These are phyloP conservation scores for Thymelicus lineola DNA, from an alignment of 2,888 invertebrate genomes.

Conservation along the genomic window DNA sequence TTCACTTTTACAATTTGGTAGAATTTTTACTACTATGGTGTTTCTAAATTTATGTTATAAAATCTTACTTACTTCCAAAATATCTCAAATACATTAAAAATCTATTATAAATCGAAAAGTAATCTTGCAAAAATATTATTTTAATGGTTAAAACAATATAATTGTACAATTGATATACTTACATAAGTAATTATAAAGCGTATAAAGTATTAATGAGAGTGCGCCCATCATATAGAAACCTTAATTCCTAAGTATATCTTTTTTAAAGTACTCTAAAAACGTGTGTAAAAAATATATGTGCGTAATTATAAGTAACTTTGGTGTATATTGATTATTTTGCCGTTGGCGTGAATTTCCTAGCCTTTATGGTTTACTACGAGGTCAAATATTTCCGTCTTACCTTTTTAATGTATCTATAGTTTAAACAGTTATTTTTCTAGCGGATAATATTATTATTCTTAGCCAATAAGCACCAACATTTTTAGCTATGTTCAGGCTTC, in stretches of 20 bases:
- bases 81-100: conserved; percentile 22
- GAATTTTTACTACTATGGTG: conserved; percentile 52
- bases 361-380: no score
- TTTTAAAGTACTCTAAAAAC: neutral
- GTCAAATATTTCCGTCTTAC: no score
- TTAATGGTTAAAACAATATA: conserved; percentile 35
- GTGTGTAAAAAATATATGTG: conserved; percentile 7
- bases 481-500: no score
- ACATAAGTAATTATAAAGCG: conserved; percentile 32
- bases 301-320: neutral
- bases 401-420: no score
- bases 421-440: no score
- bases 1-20: conserved; percentile 56
- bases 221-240: conserved; percentile 10
- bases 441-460: no score
- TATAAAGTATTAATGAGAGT: conserved; percentile 18
- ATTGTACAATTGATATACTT: conserved; percentile 36
- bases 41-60: conserved; percentile 53
- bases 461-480: no score
- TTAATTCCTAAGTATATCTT: conserved; percentile 4
- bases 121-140: conserved; percentile 27
- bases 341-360: no score
- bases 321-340: neutral
- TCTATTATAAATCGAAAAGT: conserved; percentile 27
- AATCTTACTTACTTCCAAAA: conserved; percentile 24